Base-by-base conservation (phyloP, 1,140 invertebrate genomes). In the Calosoma granatense region DNA sequence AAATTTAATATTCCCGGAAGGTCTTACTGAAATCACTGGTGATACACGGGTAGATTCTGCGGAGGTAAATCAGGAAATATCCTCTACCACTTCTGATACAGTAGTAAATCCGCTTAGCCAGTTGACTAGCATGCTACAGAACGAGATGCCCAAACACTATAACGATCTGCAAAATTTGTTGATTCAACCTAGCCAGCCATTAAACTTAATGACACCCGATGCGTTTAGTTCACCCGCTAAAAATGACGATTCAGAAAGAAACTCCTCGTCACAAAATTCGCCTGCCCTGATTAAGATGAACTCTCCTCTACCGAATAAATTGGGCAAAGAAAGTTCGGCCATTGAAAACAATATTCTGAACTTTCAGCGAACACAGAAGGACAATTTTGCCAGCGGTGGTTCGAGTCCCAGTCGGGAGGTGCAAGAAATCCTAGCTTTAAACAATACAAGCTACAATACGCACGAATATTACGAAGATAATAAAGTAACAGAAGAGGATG, bases 391-490 rank as follows among this genome's bases (percentile, higher is more conserved):
- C 4, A 85, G 84, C 56, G 85, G 84, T 4, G 85, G 87, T 21
- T 89, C 87, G 36, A 90, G 87, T 68, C 90, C 91, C 4, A 92
- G 90, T 61, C 78, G 89, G 57, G 90, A 94, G 73, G 90, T 94
- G 1, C 79, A 86, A 66, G 84, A 89, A 70, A 88, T 89, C 52
- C 67, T 89, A 56, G 83, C 83, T 12, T 73, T 82, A 20, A 78
- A 76, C 30, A 80, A 81, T 58, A 64, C 65, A 20, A 62, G 59
- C 17, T 65, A 63, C 54, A 62, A 56, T 53, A 62, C 59, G 23
- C 64, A 69, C 52, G 69, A 70, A 22, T 70, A 65, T 61, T 67
- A 66, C 22, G 65, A 67, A 20, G 65, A 65, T 57, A 59, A 69
- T 54, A 22, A 36, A 15, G 21, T 43, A 6, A 1, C 12, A 2